Base-by-base conservation (phyloP, 2,113 vertebrate species). In the Choloepus hoffmanni region DNA sequence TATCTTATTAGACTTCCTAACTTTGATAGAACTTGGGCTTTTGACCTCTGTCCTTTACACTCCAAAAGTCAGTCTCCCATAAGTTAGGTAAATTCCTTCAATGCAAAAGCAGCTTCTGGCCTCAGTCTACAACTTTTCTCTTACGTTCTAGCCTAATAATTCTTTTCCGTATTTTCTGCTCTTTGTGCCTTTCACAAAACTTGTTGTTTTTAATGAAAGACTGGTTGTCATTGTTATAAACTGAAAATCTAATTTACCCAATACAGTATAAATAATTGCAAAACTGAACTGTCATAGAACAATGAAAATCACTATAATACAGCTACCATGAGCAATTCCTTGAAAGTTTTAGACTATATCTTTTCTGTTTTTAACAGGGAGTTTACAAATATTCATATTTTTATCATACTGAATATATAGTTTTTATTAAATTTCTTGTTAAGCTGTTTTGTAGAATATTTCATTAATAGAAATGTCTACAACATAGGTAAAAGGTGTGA, bases 401-500 rank as follows among this genome's bases (percentile, higher is more conserved):
- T 85, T 43, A 77, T 86, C 45, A 62, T 53, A 55, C 9, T 81
- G 36, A 77, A 15, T 89, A 5, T 33, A 70, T 85, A 7, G 81
- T 12, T 82, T 87, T 24, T 79, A 63, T 45, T n/a, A 4, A 0
- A 14, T 73, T 83, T 43, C 63, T 87, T 82, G 3, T 76, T 30
- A 78, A 3, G 30, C 1, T 90, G 26, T 43, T 74, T 81, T 85
- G 76, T 65, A 68, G 85, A n/a, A 21, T 5, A 45, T 81, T 53
- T 68, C 55, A 87, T 92, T 89, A 90, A 83, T 86, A 45, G 5
- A 90, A 86, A 86, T 74, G 23, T 86, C 79, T 70, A n/a, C 50
- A 85, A 24, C 19, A 63, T 74, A 67, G 2, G 2, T 48, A 2
- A 89, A 30, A 90, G 5, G 3, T 84, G 0, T 58, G 73, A 78